phyloP scores from a whole-genome alignment of 2,113 vertebrate species.

The Piliocolobus tephrosceles region DNA sequence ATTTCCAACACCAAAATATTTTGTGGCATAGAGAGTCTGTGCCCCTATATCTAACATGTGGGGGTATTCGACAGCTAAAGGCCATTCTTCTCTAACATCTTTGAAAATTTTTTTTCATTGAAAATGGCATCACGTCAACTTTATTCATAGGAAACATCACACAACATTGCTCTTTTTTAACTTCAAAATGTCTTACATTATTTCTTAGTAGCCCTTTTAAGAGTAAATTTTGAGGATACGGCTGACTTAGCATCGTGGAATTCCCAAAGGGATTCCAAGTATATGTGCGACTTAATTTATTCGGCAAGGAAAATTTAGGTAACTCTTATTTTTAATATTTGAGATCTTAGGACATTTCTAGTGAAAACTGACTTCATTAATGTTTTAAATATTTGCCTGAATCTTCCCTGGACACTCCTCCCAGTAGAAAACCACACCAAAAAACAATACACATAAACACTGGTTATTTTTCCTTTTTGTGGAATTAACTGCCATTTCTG shows the following conservation, averaged over 20 bases:
- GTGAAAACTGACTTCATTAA: neutral
- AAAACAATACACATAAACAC: neutral
- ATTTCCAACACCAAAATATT: conserved; percentile 46
- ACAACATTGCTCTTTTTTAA: conserved; percentile 3
- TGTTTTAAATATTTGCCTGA: neutral
- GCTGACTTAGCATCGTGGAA: neutral
- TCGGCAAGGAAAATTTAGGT: conserved; percentile 30
- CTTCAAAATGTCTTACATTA: conserved; percentile 13
- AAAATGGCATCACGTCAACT: conserved; percentile 35
- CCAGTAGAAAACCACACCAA: neutral
- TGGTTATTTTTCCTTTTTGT: neutral
- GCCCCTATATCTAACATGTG: neutral
- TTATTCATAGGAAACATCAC: conserved; percentile 41
- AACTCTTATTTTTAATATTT: neutral
- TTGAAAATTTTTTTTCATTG: neutral
- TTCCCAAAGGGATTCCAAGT: neutral
- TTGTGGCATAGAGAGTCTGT: neutral
- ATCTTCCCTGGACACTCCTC: neutral
- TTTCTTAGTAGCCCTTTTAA: conserved; percentile 32
- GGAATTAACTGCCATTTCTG: conserved; percentile 7
- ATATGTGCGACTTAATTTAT: neutral
- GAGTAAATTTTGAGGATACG: neutral
- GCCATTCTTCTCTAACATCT: neutral
- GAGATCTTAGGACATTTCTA: neutral
- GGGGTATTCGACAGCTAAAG: neutral